Evolutionary conservation across 2,888 invertebrate species (phyloP), one percentile per base, ranked within the genome.

Genomic region (Pomacea canaliculata): DNA sequence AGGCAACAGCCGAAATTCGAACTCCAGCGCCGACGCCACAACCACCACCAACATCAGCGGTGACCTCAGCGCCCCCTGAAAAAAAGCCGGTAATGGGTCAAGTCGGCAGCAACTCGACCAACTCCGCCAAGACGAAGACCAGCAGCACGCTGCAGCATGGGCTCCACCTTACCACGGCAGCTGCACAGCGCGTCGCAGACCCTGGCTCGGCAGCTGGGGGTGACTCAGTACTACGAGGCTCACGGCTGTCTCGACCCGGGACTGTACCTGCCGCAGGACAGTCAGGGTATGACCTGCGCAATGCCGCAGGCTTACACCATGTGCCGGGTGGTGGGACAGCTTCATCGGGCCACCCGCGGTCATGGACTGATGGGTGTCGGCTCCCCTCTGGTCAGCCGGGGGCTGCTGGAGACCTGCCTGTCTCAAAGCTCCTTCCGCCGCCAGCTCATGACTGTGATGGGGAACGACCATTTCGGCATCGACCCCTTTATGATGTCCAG

Each of bases 181-280:
- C 19, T 66, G 5, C 66, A 72, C 65, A 13, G 13, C 51, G 23
- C n/a, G 12, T 65, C 72, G 46, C 46, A 46, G 72, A 46, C 19
- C 56, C 18, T 72, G 49, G 72, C 65, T 46, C 49, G 66, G 19
- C 49, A 72, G 66, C 65, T 72, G 72, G 62, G 72, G 48, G 27
- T 72, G 65, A 72, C 72, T 7, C 65, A 66, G 66, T 72, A 23
- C 66, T 72, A 66, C 72, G 72, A 72, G 48, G 49, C 72, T 16
- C 65, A 72, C 66, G 72, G 72, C 56, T 72, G 72, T 37, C 23
- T 72, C 18, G 72, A 72, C 72, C 72, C 72, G 27, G 49, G 46
- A 19, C n/a, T 5, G 23, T 51, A 23, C 66, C 49, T 72, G 16
- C 56, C 66, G 3, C 65, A 48, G 0, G 65, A 65, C 66, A 51